These are phyloP conservation scores for Cariama cristata DNA, from an alignment of 2,113 vertebrate species.

Conservation along the genomic window DNA sequence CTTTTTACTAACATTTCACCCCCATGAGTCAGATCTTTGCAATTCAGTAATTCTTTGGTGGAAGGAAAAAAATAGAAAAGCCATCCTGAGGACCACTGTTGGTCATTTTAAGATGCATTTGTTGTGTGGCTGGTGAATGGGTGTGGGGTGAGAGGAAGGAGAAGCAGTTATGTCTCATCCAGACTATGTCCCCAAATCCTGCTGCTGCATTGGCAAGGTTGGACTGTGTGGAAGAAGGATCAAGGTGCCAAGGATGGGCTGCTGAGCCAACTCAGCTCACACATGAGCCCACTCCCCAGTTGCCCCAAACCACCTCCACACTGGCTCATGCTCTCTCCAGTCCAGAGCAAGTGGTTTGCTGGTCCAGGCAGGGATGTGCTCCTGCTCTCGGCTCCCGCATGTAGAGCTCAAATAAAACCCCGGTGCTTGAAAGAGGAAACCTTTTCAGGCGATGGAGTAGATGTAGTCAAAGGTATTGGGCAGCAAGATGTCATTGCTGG, in stretches of 20 bases:
- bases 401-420: neutral
- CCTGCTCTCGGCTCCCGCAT: neutral
- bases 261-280: neutral
- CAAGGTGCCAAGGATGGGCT: rapidly evolving
- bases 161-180: neutral
- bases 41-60: neutral
- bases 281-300: neutral
- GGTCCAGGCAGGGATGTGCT: neutral
- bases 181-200: rapidly evolving
- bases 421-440: neutral
- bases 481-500: neutral
- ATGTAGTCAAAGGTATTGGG: neutral
- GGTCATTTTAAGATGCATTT: neutral
- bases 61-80: neutral
- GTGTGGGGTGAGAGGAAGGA: neutral
- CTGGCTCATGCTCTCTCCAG: no score
- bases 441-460: neutral
- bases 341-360: rapidly evolving
- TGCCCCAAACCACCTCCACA: neutral
- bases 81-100: neutral
- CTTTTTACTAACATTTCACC: neutral
- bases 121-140: neutral
- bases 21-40: neutral
- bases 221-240: no score
- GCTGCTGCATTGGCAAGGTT: rapidly evolving